Percentiles rank a stretch among this genome's conserved stretches.
phyloP scores from a whole-genome alignment of 2,888 invertebrate species.

The Drosophila cognata region DNA sequence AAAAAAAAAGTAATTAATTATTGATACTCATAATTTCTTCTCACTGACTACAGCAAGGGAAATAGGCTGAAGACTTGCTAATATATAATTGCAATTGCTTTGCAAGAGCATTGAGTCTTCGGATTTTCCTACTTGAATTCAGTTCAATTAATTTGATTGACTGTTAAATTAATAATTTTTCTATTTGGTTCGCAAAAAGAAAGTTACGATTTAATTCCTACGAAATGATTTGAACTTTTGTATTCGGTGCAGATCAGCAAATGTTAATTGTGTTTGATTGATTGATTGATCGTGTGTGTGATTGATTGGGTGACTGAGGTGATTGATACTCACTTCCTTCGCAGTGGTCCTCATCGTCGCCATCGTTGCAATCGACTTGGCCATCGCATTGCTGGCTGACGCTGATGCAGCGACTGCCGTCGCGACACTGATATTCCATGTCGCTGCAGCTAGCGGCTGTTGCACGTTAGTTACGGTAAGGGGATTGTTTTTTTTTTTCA shows the following conservation, averaged over 20 bases:
- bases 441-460: slow-evolving; percentile 83
- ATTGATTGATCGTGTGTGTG: neutral
- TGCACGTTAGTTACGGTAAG: slow-evolving; percentile 51
- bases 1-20: too few species aligned
- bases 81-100: neutral
- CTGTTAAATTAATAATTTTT: neutral
- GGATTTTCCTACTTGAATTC: neutral
- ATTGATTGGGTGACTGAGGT: slow-evolving; percentile 14
- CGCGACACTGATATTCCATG: slow-evolving; percentile 83
- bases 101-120: neutral
- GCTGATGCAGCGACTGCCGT: slow-evolving; percentile 82
- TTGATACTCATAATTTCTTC: neutral
- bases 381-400: slow-evolving; percentile 83
- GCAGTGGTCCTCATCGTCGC: slow-evolving; percentile 84
- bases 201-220: neutral
- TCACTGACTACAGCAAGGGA: neutral
- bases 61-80: neutral
- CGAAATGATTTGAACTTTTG: neutral
- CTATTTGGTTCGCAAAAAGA: neutral
- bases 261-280: neutral
- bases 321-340: slow-evolving; percentile 82
- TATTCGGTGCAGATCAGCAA: slow-evolving; percentile 5
- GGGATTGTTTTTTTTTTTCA: neutral
- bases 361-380: slow-evolving; percentile 80
- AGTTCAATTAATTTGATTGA: neutral